Conservation (phyloP, 1,140 invertebrate species). For the Cepaea nemoralis region DNA sequence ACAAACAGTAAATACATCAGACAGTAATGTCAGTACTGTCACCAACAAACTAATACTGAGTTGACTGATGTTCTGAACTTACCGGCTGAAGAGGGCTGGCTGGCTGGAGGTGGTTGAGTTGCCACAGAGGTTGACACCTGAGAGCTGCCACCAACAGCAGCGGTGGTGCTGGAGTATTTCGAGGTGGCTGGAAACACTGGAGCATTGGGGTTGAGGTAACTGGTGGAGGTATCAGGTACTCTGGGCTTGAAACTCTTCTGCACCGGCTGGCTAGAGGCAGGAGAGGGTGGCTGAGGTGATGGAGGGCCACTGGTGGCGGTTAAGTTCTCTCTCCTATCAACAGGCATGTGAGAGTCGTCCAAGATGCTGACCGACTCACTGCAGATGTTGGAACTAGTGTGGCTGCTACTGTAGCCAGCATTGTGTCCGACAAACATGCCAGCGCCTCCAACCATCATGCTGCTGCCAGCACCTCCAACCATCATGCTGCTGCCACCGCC, state of each 20-base stretch:
- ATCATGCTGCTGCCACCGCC: too few relatives aligned
- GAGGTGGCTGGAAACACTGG: slow-evolving; percentile 15
- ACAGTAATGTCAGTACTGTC: too few relatives aligned
- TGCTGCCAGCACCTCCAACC: neutral
- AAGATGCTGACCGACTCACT: neutral
- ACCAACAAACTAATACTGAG: too few relatives aligned
- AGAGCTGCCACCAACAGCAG: too few relatives aligned
- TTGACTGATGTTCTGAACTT: too few relatives aligned
- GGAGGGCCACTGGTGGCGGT: neutral
- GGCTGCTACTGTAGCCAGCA: neutral
- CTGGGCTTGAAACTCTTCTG: too few relatives aligned
- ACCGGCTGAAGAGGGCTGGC: too few relatives aligned
- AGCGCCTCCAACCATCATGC: too few relatives aligned
- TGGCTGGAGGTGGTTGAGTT: too few relatives aligned
- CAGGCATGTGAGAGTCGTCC: neutral
- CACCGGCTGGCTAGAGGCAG: neutral
- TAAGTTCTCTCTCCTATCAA: neutral
- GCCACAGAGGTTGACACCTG: too few relatives aligned
- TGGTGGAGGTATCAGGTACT: slow-evolving; percentile 16
- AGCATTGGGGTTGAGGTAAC: slow-evolving; percentile 36
- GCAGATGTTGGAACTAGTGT: neutral
- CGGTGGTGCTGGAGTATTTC: neutral
- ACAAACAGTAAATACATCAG: too few relatives aligned
- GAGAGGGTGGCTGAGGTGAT: neutral
- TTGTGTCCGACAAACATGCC: too few relatives aligned